Conservation (phyloP, 2,888 invertebrate species). For the Ferdinandea cuprea region DNA sequence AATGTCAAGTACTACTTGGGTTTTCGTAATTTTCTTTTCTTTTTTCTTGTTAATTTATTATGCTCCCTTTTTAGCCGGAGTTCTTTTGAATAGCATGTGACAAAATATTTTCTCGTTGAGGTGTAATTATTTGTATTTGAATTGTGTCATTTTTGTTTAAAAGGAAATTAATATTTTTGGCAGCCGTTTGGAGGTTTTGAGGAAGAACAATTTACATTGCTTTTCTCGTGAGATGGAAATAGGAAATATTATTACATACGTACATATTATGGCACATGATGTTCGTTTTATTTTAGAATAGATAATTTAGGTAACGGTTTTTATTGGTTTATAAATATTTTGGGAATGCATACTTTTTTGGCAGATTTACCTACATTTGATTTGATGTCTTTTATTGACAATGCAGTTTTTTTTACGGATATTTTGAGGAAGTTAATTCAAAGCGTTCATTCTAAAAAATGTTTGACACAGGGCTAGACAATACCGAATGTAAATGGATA, state of each 20-base stretch:
- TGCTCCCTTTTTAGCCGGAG: background rate
- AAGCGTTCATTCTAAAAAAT: no score
- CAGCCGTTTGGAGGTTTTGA: conserved; percentile 27
- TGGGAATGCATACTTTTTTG: no score
- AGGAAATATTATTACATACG: no score
- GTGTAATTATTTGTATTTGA: background rate
- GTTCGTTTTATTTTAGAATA: background rate
- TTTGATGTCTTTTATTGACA: no score
- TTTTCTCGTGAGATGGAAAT: background rate
- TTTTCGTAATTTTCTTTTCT: background rate
- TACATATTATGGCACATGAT: background rate
- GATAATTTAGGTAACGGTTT: no score
- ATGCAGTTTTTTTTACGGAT: no score
- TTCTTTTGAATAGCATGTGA: conserved; percentile 21
- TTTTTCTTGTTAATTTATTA: background rate
- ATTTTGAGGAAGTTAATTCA: no score
- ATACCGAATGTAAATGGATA: no score
- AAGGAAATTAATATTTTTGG: conserved; percentile 13
- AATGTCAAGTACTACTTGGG: background rate
- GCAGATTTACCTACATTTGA: no score
- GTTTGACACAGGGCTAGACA: no score
- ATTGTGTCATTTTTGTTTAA: background rate
- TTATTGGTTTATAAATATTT: no score
- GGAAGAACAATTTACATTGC: background rate
- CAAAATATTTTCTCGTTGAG: background rate